Percentiles rank a stretch among this genome's conserved stretches.
Evolutionary conservation across 2,113 vertebrate species (phyloP).

Genomic region (Struthio camelus): DNA sequence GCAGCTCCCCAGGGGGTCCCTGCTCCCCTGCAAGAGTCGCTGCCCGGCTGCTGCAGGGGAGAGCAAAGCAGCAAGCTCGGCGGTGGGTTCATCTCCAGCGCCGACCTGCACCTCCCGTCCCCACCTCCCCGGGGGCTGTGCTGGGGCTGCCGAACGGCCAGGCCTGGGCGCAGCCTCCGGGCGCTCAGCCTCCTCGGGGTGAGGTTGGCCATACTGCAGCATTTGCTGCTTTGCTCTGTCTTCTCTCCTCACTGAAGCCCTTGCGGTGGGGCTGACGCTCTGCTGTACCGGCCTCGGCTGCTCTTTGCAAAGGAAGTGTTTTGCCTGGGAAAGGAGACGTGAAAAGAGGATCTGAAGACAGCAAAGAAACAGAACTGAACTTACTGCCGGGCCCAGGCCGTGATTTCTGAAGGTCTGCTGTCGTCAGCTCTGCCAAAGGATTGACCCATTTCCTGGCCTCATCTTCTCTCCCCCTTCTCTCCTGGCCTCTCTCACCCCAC

Average conservation of each 20-base stretch:
- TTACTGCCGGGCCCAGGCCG: fast-evolving
- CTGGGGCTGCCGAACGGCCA: background rate
- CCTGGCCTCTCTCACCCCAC: background rate
- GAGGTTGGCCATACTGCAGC: background rate
- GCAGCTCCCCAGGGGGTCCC: background rate
- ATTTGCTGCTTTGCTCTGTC: background rate
- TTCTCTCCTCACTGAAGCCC: background rate
- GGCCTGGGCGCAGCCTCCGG: background rate
- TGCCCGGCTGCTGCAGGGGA: background rate
- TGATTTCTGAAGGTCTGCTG: background rate
- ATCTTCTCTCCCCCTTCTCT: background rate
- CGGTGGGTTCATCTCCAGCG: background rate
- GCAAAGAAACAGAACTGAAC: background rate
- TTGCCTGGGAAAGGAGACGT: background rate
- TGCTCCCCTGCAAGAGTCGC: fast-evolving
- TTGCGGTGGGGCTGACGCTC: fast-evolving
- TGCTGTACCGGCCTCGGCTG: background rate
- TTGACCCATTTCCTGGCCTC: fast-evolving
- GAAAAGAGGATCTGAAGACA: slow-evolving; percentile 23
- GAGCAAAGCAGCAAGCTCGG: background rate
- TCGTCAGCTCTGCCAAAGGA: background rate
- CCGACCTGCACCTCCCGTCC: no score
- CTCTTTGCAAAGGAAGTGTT: background rate
- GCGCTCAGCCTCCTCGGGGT: fast-evolving
- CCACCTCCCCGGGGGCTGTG: background rate